Evolutionary conservation across 2,888 invertebrate species (phyloP).

Genomic region (Schrankia costaestrigalis): DNA sequence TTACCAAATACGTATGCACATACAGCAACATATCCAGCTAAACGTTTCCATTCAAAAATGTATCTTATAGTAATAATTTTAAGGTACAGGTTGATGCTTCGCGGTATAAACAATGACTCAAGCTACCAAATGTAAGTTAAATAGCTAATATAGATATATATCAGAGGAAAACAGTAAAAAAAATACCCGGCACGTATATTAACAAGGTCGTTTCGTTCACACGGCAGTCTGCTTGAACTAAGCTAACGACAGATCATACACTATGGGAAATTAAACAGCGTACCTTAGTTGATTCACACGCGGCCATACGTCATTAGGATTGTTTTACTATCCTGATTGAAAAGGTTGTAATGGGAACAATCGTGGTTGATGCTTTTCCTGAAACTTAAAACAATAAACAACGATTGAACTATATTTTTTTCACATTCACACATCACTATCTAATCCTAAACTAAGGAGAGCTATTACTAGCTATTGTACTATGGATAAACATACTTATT

Average conservation of each 20-base stretch:
- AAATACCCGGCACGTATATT: slow-evolving; percentile 38
- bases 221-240: slow-evolving; percentile 40
- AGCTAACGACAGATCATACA: slow-evolving; percentile 24
- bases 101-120: slow-evolving; percentile 1
- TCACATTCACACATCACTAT: too few species aligned
- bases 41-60: too few species aligned
- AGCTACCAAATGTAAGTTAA: slow-evolving; percentile 18
- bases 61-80: too few species aligned
- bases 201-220: slow-evolving; percentile 69
- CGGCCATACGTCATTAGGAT: not conserved
- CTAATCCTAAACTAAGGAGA: too few species aligned
- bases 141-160: slow-evolving; percentile 29
- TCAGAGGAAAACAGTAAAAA: slow-evolving; percentile 39
- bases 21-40: too few species aligned
- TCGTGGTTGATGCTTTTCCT: not conserved
- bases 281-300: slow-evolving; percentile 24
- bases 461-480: too few species aligned
- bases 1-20: too few species aligned
- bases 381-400: too few species aligned
- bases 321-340: slow-evolving; percentile 3
- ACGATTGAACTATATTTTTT: too few species aligned
- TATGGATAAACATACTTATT: too few species aligned
- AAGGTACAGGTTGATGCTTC: not conserved
- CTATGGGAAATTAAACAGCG: slow-evolving; percentile 39
- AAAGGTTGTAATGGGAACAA: slow-evolving; percentile 1